Evolutionary conservation across 2,797 vertebrate species (phyloP).

Genomic region (Leptatherina wallacei): DNA sequence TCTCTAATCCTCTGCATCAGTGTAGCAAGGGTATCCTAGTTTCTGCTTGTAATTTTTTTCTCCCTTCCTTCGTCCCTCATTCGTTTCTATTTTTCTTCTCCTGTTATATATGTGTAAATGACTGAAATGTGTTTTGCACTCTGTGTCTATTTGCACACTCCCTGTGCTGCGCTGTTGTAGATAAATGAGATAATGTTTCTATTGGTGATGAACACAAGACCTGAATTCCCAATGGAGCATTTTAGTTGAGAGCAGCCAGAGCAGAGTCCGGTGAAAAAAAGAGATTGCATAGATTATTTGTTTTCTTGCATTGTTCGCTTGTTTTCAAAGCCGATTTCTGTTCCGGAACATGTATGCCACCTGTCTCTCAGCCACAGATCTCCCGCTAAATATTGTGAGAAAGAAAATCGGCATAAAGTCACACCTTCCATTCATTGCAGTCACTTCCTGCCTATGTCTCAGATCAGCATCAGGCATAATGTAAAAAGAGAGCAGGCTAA

Average conservation of each 20-base stretch:
- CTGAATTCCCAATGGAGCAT: constrained; percentile 67
- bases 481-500: constrained; percentile 24
- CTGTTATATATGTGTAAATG: constrained; percentile 47
- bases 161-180: constrained; percentile 50
- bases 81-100: background rate
- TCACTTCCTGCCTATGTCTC: constrained; percentile 18
- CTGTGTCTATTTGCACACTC: constrained; percentile 48
- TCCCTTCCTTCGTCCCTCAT: constrained; percentile 22
- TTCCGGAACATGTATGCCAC: constrained; percentile 31
- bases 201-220: constrained; percentile 65
- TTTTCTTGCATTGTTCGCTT: constrained; percentile 68
- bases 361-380: constrained; percentile 30
- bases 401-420: constrained; percentile 12
- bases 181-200: constrained; percentile 76
- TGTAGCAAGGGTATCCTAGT: constrained; percentile 12
- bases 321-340: constrained; percentile 58
- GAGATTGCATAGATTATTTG: constrained; percentile 59
- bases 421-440: constrained; percentile 9
- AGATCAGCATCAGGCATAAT: constrained; percentile 17
- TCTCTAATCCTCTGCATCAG: constrained; percentile 34
- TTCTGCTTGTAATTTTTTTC: constrained; percentile 25
- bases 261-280: constrained; percentile 59
- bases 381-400: constrained; percentile 47
- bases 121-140: constrained; percentile 38
- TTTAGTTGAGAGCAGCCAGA: constrained; percentile 68